Conservation (phyloP, 2,113 vertebrate species). For the Eclectus roratus region DNA sequence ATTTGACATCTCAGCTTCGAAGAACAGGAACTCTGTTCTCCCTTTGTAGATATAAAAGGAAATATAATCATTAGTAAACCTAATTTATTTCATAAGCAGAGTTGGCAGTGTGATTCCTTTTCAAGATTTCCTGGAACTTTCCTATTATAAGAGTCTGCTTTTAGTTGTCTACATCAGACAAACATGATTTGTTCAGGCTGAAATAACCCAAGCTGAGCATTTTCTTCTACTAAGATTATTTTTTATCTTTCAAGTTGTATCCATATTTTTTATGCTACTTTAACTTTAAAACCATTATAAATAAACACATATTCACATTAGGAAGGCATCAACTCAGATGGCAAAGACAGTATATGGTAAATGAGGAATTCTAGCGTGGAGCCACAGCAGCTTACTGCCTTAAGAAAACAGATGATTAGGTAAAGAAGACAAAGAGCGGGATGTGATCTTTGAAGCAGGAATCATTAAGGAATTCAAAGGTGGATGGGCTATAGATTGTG, state of each 20-base stretch:
- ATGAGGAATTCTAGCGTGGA: not conserved
- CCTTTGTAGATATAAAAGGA: not conserved
- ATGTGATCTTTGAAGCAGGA: not conserved
- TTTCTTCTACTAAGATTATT: not conserved
- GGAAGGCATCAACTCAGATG: not conserved
- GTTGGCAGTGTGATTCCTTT: conserved; percentile 34
- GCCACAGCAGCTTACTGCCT: not conserved
- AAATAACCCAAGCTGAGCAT: conserved; percentile 17
- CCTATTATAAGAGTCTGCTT: conserved; percentile 14
- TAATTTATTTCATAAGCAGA: conserved; percentile 52
- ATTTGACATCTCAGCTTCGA: conserved; percentile 24
- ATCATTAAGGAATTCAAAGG: conserved; percentile 7
- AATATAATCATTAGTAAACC: conserved; percentile 52
- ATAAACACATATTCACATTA: conserved; percentile 15
- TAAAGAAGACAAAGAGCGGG: not conserved
- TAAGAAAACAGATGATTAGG: not conserved
- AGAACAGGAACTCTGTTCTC: conserved; percentile 14
- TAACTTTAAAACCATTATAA: conserved; percentile 2
- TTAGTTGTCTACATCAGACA: conserved; percentile 13
- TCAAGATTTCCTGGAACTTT: conserved; percentile 41
- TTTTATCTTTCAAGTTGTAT: not conserved
- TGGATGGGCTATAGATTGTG: not conserved
- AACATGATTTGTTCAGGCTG: conserved; percentile 5
- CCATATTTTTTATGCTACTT: not conserved
- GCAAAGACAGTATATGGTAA: not conserved